Evolutionary conservation across 2,797 vertebrate species (phyloP), one percentile per base, ranked within the genome.

Genomic region (Holocentrus rufus): DNA sequence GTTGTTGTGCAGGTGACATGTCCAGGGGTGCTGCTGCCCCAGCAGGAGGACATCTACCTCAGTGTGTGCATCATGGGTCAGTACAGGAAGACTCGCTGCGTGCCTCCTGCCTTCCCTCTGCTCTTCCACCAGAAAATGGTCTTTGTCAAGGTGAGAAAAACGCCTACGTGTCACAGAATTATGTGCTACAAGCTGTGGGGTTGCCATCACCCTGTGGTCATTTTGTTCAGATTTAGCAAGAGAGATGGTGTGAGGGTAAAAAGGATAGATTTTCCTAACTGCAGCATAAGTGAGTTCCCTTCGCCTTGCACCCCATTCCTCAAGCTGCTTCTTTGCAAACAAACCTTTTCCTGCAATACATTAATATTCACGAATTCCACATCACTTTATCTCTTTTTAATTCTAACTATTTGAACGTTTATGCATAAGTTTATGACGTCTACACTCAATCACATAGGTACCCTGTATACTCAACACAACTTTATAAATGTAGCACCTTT

Each of bases 31-130:
- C 65, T 93, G 50, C 88, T 98, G 68, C 90, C 92, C 65, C 92
- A 92, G 82, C 93, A 90, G 84, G 92, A 95, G 46, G 89, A 95
- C 7, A 82, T 98, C 87, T 98, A 96, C 92, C 92, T 98, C 78
- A 92, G 94, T 81, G 95, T 96, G 80, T 94, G 93, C 81, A 89
- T 98, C 79, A 92, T 99, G 93, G 96, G 96, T 46, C 96, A 97
- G 80, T 94, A 93, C 89, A 94, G 86, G 85, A 98, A 95, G 92
- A 97, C 96, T 68, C 90, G 83, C 15, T 90, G 92, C 74, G 84
- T 96, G 78, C 93, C 95, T 67, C 93, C 96, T 23, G 84, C 76
- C 11, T 99, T 98, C 64, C 97, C 97, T 61, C 85, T 99, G 68
- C 71, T 81, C 76, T 96, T 98, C 89, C 91, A 94, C 70, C 94